Base-by-base conservation (phyloP, 2,113 vertebrate genomes). In the Scortum barcoo region DNA sequence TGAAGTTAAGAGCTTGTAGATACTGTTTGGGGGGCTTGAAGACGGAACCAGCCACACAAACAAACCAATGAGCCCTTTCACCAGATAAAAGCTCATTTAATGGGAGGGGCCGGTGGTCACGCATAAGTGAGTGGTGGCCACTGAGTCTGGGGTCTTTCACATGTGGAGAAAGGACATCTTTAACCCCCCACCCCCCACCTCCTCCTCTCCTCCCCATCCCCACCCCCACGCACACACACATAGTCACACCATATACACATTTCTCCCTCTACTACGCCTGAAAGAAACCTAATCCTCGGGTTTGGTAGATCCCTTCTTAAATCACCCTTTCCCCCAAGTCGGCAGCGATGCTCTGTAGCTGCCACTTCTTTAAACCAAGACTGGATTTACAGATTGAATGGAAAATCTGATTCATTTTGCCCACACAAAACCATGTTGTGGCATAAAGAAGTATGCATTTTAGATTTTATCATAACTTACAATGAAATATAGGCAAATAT, bases 81-180 rank as follows among this genome's bases (percentile, higher is more conserved):
- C 40, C 7, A 78, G 77, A 86, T 83, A 65, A 86, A 86, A 75
- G 75, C 85, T 85, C 33, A 26, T 84, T 77, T 68, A 50, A 74
- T 40, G 81, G 72, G 81, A 78, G 72, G 69, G 70, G 44, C 28
- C 14, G 48, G 33, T 72, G 83, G 84, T 82, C 84, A 72, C 54
- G 60, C 88, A 81, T 87, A 68, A 33, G 82, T 87, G 69, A 91
- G 84, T 83, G 80, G 66, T 53, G 77, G 91, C 77, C 69, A 76
- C 80, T 78, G 86, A 81, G 56, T 87, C 72, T 79, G 77, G 89
- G 81, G 68, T 86, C 84, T 87, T 87, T 91, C 83, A 70, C 78
- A 79, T 86, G 84, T 85, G 51, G 80, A 82, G 85, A 89, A 81
- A 85, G 70, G 71, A 82, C 85, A 67, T 83, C 83, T 80, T 68